A percentile compares a stretch with the other conserved stretches of the same genome.
Conservation (phyloP, 2,113 vertebrate genomes). For the Scytalopus superciliaris region DNA sequence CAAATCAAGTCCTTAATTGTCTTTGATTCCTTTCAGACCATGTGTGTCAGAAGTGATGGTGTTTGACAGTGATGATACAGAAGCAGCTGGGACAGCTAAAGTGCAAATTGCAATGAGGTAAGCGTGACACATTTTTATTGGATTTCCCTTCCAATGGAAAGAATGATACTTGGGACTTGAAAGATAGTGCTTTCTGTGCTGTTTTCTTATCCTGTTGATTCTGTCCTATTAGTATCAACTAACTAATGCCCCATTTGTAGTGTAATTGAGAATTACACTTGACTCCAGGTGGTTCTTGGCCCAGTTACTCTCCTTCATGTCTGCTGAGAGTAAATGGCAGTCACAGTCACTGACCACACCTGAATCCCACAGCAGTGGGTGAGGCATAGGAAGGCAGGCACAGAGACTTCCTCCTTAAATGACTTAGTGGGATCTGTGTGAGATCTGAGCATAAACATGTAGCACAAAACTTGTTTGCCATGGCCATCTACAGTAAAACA, state of each 20-base stretch:
- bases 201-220: neutral
- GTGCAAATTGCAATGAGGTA: constrained; percentile 90
- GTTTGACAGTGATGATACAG: constrained; percentile 78
- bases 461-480: neutral
- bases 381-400: neutral
- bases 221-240: neutral
- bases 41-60: constrained; percentile 63
- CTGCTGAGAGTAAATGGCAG: neutral
- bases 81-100: constrained; percentile 77
- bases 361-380: neutral
- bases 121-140: neutral
- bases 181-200: neutral
- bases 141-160: neutral
- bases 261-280: neutral
- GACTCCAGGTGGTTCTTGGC: neutral
- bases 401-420: neutral
- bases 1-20: neutral
- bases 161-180: neutral
- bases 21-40: constrained; percentile 55
- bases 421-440: neutral
- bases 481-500: neutral
- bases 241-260: neutral
- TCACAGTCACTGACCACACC: neutral
- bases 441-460: neutral
- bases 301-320: neutral